Evolutionary conservation across 2,888 invertebrate species (phyloP), one percentile per base, ranked within the genome.

Genomic region (Drosophila crucigera): DNA sequence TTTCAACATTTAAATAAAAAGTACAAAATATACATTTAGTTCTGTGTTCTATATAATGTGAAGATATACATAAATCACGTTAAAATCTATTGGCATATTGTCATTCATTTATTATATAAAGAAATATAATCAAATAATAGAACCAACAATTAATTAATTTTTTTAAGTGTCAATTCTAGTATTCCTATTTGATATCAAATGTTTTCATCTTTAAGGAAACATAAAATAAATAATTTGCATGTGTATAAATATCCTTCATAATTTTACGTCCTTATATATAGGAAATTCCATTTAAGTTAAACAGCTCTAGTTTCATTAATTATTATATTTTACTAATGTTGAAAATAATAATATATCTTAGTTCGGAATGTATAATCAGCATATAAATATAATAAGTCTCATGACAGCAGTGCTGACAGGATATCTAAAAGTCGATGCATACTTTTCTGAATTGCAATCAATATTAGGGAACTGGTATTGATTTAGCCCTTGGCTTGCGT

Each of bases 401-500:
- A 37, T 47, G 14, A 22, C 4, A 11, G 3, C n/a, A 30, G 16
- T 28, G 25, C 54, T 22, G 53, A 4, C 49, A 65, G 61, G 53
- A 28, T 58, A 55, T 62, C 10, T 35, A 2, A 2, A 22, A 31
- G 37, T 49, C 56, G 47, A 70, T 76, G 80, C 80, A 76, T 69
- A 78, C 62, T 75, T 76, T 73, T 65, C 49, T 63, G 73, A 60
- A 64, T 50, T 59, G 41, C 50, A 69, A 61, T 76, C 78, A 68
- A 78, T 76, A 63, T 50, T 11, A 53, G 37, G 35, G 10, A 58
- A 33, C 37, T 55, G 31, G 41, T 73, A 74, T 83, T 65, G 78
- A 82, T 78, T 72, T 78, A 58, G 50, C 41, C 35, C 53, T 31
- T 56, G 28, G 70, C 52, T 74, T 89, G 90, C 85, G 85, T 89